Percentiles rank a stretch among this genome's conserved stretches.
Evolutionary conservation across 2,888 invertebrate genomes (phyloP).

Genomic region (Nebria salina): DNA sequence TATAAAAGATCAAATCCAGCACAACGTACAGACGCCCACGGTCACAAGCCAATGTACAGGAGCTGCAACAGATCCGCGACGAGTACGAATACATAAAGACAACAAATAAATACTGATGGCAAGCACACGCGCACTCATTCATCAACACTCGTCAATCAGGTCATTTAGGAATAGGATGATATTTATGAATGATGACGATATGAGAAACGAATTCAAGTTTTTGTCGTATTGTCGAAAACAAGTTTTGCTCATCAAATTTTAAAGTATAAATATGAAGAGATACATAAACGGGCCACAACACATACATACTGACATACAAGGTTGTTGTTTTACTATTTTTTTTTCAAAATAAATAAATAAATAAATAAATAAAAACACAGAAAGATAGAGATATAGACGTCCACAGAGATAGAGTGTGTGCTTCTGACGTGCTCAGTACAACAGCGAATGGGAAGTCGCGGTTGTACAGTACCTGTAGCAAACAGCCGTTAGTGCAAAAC

Average conservation of each 20-base stretch:
- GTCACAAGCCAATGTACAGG: slow-evolving; percentile 60
- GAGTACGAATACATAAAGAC: slow-evolving; percentile 33
- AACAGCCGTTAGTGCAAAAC: slow-evolving; percentile 93
- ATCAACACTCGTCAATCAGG: slow-evolving; percentile 9
- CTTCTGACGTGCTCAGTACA: slow-evolving; percentile 37
- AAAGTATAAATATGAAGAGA: slow-evolving; percentile 4
- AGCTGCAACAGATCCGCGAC: slow-evolving; percentile 52
- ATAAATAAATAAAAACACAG: slow-evolving; percentile 26
- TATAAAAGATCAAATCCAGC: slow-evolving; percentile 54
- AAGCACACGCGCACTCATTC: slow-evolving; percentile 46
- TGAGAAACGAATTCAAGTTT: background rate
- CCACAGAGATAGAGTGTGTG: slow-evolving; percentile 35
- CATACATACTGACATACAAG: slow-evolving; percentile 21
- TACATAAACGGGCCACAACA: slow-evolving; percentile 21
- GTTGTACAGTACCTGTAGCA: slow-evolving; percentile 85
- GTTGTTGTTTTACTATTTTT: background rate
- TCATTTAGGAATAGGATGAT: slow-evolving; percentile 11
- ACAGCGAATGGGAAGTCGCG: slow-evolving; percentile 23
- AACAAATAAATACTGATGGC: slow-evolving; percentile 47
- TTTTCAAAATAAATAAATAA: slow-evolving; percentile 8
- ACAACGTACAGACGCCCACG: slow-evolving; percentile 49
- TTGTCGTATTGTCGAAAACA: slow-evolving; percentile 9
- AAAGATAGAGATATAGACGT: slow-evolving; percentile 26
- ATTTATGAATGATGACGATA: background rate
- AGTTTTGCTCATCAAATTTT: background rate